These are phyloP conservation scores for Gobio occitaniae DNA, from an alignment of 2,797 vertebrate genomes.

Conservation along the genomic window DNA sequence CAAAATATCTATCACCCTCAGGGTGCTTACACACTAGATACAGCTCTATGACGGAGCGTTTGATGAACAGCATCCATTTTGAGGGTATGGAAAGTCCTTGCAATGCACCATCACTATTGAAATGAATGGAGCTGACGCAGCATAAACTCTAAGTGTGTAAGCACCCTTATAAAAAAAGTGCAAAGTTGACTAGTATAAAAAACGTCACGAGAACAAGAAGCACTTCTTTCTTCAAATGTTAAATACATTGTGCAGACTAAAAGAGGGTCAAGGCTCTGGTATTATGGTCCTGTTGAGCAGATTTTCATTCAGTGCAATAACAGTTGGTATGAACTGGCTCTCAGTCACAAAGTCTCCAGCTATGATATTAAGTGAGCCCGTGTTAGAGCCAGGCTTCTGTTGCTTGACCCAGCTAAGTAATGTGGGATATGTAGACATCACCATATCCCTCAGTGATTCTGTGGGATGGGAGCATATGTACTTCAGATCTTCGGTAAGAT, in stretches of 20 bases:
- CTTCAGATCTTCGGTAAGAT: slow-evolving; percentile 87
- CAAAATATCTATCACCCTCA: slow-evolving; percentile 20
- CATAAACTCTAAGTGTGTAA: slow-evolving; percentile 21
- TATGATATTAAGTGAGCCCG: slow-evolving; percentile 86
- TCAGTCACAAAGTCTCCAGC: slow-evolving; percentile 90
- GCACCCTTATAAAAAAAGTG: slow-evolving; percentile 56
- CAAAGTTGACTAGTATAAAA: slow-evolving; percentile 64
- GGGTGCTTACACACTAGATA: slow-evolving; percentile 22
- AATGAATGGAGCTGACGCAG: background rate
- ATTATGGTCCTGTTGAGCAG: slow-evolving; percentile 73
- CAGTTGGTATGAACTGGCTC: slow-evolving; percentile 80
- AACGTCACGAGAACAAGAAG: slow-evolving; percentile 62
- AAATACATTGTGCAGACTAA: slow-evolving; percentile 31
- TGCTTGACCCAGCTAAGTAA: slow-evolving; percentile 85
- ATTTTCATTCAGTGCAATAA: slow-evolving; percentile 87
- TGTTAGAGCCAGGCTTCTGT: slow-evolving; percentile 82
- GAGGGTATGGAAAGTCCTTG: background rate
- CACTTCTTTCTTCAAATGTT: slow-evolving; percentile 61
- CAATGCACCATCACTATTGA: background rate
- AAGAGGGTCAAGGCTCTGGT: slow-evolving; percentile 43
- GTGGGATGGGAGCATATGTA: slow-evolving; percentile 87
- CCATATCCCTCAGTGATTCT: slow-evolving; percentile 86
- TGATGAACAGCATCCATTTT: slow-evolving; percentile 1
- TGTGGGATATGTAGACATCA: slow-evolving; percentile 81
- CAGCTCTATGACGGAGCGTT: background rate